These are phyloP conservation scores for Vulpes lagopus DNA, from an alignment of 2,113 vertebrate species.

Conservation along the genomic window DNA sequence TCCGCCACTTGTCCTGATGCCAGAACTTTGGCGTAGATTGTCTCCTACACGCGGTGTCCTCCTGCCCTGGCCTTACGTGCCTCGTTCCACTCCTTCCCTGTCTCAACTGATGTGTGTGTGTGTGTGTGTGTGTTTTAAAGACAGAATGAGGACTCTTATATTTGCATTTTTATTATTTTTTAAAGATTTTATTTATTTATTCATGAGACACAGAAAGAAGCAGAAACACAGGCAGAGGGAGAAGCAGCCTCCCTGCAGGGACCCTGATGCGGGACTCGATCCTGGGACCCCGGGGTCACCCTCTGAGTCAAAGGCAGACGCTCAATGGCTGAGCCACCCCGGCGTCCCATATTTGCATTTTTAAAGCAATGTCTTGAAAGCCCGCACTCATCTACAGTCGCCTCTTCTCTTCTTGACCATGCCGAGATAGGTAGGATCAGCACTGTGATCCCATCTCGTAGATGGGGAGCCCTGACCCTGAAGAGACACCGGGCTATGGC, in stretches of 20 bases:
- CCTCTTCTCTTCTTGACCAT: neutral
- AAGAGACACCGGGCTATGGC: accelerated
- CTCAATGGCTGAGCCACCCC: no score
- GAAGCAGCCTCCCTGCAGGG: no score
- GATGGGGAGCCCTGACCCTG: neutral
- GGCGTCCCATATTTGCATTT: neutral
- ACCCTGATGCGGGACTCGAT: no score
- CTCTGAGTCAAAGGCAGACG: no score
- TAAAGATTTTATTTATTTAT: no score
- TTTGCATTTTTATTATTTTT: neutral
- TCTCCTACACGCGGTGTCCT: neutral
- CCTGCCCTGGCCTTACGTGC: no score
- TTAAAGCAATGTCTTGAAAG: neutral
- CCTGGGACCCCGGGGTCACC: no score
- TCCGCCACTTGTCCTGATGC: neutral
- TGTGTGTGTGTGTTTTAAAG: neutral
- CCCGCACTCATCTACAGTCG: no score
- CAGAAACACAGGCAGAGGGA: no score
- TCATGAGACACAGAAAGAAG: no score
- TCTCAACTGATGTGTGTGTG: neutral
- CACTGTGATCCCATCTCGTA: neutral
- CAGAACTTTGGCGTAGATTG: no score
- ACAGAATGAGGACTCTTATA: neutral
- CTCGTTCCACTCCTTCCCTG: neutral
- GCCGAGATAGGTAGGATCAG: accelerated